These are phyloP conservation scores for Protosalanx chinensis DNA, from an alignment of 2,797 vertebrate species.

Conservation along the genomic window DNA sequence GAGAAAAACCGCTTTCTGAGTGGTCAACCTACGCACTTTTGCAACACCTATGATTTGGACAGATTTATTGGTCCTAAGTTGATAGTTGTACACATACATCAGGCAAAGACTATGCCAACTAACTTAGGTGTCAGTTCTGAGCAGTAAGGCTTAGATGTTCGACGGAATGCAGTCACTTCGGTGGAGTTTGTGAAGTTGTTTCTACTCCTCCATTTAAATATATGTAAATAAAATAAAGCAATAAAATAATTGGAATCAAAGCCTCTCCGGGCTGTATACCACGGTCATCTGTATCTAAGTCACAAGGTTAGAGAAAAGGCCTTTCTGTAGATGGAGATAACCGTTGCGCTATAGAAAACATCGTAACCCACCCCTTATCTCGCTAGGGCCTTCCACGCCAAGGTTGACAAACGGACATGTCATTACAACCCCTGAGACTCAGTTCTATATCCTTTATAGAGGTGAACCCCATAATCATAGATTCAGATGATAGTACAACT, in stretches of 20 bases:
- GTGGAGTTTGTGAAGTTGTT: neutral
- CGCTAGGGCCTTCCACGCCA: too few relatives aligned
- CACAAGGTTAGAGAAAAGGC: slow-evolving; percentile 25
- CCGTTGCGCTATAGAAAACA: slow-evolving; percentile 1
- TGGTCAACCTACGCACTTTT: neutral
- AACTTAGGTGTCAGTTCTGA: slow-evolving; percentile 5
- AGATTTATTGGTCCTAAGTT: slow-evolving; percentile 10
- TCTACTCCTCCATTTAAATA: too few relatives aligned
- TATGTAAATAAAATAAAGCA: too few relatives aligned
- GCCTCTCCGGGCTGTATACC: too few relatives aligned
- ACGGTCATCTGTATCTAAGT: slow-evolving; percentile 24
- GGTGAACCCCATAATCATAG: too few relatives aligned
- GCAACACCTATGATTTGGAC: neutral
- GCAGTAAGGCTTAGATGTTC: slow-evolving; percentile 1
- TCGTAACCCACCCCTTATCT: too few relatives aligned
- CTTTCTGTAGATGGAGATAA: slow-evolving; percentile 28
- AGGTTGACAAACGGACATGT: too few relatives aligned
- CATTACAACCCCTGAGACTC: too few relatives aligned
- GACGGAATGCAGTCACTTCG: slow-evolving; percentile 10
- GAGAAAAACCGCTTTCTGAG: slow-evolving; percentile 19
- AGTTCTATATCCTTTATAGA: too few relatives aligned
- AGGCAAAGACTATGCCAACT: neutral
- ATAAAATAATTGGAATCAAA: too few relatives aligned
- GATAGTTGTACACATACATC: neutral
- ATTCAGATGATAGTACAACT: too few relatives aligned